phyloP scores from a whole-genome alignment of 2,113 vertebrate genomes.

The Rostratula benghalensis region DNA sequence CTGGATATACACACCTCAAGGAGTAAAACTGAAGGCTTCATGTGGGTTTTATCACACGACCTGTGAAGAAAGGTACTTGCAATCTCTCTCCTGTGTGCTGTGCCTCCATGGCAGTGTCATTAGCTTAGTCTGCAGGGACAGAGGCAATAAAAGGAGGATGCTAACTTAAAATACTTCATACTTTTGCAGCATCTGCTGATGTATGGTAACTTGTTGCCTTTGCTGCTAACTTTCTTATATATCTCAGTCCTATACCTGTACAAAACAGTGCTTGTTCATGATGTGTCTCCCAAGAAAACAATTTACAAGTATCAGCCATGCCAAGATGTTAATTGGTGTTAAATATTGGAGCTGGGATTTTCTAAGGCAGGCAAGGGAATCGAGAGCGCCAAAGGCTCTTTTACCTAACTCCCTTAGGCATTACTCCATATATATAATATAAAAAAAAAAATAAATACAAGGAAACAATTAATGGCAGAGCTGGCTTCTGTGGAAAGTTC shows the following conservation, averaged over 20 bases:
- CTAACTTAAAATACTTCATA: not conserved
- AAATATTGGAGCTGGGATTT: not conserved
- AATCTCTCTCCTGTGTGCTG: not conserved
- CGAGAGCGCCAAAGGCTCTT: not conserved
- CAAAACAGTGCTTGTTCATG: not conserved
- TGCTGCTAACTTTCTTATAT: not conserved
- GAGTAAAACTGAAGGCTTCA: not conserved
- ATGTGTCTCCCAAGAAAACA: not conserved
- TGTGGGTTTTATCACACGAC: not conserved
- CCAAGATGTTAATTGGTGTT: not conserved
- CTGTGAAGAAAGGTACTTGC: not conserved
- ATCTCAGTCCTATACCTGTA: not conserved
- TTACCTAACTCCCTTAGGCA: not conserved
- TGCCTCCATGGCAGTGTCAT: not conserved
- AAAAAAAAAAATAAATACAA: not conserved
- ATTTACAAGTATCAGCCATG: not conserved
- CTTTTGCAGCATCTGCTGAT: not conserved
- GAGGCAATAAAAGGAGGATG: not conserved
- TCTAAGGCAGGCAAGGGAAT: not conserved
- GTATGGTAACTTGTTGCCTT: not conserved
- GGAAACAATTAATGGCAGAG: not conserved
- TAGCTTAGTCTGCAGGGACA: not conserved
- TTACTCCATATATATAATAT: not conserved
- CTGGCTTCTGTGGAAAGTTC: not conserved
- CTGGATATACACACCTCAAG: not conserved